Percentiles rank a stretch among this genome's conserved stretches.
Conservation (phyloP, 2,888 invertebrate species). For the Dendrolimus houi region DNA sequence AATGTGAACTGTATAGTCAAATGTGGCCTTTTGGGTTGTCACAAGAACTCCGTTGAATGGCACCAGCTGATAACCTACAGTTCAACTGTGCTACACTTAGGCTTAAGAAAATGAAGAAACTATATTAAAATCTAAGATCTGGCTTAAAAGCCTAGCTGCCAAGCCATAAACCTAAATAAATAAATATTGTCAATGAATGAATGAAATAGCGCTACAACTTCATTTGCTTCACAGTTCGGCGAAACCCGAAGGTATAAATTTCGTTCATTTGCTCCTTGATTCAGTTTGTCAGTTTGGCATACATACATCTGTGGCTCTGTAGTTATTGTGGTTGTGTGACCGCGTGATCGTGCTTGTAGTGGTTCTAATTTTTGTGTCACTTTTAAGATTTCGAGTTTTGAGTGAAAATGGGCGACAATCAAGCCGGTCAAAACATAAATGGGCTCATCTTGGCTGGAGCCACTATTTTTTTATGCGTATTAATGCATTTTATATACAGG, state of each 20-base stretch:
- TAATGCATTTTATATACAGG: constrained; percentile 57
- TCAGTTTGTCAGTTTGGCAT: constrained; percentile 10
- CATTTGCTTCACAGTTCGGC: constrained; percentile 6
- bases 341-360: constrained; percentile 52
- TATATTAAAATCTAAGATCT: too few species aligned
- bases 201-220: background rate
- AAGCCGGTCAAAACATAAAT: constrained; percentile 49
- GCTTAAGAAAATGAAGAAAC: too few species aligned
- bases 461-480: constrained; percentile 46
- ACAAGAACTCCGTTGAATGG: too few species aligned
- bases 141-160: too few species aligned
- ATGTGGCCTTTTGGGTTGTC: too few species aligned
- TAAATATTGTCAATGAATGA: background rate
- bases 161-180: too few species aligned
- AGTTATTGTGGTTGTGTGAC: constrained; percentile 35
- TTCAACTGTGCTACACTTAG: too few species aligned
- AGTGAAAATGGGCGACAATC: constrained; percentile 64
- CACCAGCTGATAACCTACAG: too few species aligned
- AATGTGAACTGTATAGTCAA: too few species aligned
- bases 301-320: constrained; percentile 28
- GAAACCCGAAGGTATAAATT: constrained; percentile 11
- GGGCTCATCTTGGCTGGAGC: constrained; percentile 39
- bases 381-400: constrained; percentile 34
- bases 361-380: constrained; percentile 21
- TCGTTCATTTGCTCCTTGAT: constrained; percentile 19